phyloP scores from a whole-genome alignment of 2,888 invertebrate species.

The Maniola hyperantus region DNA sequence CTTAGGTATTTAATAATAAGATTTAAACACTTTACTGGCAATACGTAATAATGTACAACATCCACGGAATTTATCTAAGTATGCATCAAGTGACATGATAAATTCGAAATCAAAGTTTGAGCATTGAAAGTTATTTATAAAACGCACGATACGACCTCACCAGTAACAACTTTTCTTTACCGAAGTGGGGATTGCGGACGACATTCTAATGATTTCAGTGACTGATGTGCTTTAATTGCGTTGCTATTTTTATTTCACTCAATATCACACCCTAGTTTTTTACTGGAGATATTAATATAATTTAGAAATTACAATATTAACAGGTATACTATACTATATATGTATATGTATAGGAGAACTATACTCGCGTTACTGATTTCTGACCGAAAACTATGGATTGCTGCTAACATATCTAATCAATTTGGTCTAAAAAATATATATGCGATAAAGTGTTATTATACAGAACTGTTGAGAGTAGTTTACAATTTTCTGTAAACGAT shows the following conservation, averaged over 20 bases:
- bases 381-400: background rate
- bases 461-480: background rate
- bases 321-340: too few relatives aligned
- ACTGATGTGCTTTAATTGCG: slow-evolving; percentile 21
- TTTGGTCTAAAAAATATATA: too few relatives aligned
- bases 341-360: too few relatives aligned
- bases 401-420: too few relatives aligned
- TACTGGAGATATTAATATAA: background rate
- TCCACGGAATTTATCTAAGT: background rate
- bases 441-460: too few relatives aligned
- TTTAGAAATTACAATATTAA: too few relatives aligned
- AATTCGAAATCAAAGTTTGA: slow-evolving; percentile 28
- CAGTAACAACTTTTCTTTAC: slow-evolving; percentile 60
- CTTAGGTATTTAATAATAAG: too few relatives aligned
- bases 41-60: background rate
- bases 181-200: slow-evolving; percentile 50
- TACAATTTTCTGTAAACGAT: background rate
- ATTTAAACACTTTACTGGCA: background rate
- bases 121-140: slow-evolving; percentile 44
- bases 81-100: slow-evolving; percentile 14
- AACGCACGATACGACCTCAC: slow-evolving; percentile 56
- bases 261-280: background rate
- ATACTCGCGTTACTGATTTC: background rate
- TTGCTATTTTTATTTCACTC: slow-evolving; percentile 15
- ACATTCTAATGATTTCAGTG: slow-evolving; percentile 51